phyloP scores from a whole-genome alignment of 2,797 vertebrate species.

The Dendrocincla fuliginosa region DNA sequence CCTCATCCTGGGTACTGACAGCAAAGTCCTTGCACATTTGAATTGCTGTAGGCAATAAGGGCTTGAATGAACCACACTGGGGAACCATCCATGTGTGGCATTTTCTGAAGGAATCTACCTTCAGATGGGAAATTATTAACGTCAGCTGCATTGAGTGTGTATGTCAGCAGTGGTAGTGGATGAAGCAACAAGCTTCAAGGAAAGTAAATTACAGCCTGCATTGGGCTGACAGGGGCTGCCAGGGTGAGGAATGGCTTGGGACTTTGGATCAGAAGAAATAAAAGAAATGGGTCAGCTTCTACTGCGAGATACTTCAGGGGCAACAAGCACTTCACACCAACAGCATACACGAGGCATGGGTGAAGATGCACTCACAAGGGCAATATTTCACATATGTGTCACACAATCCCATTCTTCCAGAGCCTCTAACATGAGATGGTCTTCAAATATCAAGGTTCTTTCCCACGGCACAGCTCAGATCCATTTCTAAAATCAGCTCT shows the following conservation, averaged over 20 bases:
- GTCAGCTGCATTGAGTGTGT: neutral
- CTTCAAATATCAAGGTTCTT: neutral
- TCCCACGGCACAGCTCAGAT: neutral
- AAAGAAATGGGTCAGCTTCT: neutral
- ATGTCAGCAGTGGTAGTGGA: neutral
- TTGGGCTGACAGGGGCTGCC: constrained; percentile 27
- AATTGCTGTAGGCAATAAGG: neutral
- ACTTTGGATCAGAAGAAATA: constrained; percentile 35
- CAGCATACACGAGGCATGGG: rapidly evolving
- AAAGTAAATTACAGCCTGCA: constrained; percentile 52
- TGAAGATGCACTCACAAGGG: neutral
- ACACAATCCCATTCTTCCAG: neutral
- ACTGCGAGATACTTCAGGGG: neutral
- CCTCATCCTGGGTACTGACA: neutral
- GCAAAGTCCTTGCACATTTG: neutral
- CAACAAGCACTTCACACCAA: neutral
- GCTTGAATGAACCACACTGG: neutral
- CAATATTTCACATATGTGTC: neutral
- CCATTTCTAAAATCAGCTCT: neutral
- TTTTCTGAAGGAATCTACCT: constrained; percentile 33
- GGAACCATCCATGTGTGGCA: neutral
- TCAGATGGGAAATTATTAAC: constrained; percentile 10
- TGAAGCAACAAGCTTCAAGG: neutral
- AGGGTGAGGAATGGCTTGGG: constrained; percentile 5
- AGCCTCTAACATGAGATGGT: neutral